Percentiles rank a stretch among this genome's conserved stretches.
Conservation (phyloP, 2,888 invertebrate genomes). For the Adela reaumurella region DNA sequence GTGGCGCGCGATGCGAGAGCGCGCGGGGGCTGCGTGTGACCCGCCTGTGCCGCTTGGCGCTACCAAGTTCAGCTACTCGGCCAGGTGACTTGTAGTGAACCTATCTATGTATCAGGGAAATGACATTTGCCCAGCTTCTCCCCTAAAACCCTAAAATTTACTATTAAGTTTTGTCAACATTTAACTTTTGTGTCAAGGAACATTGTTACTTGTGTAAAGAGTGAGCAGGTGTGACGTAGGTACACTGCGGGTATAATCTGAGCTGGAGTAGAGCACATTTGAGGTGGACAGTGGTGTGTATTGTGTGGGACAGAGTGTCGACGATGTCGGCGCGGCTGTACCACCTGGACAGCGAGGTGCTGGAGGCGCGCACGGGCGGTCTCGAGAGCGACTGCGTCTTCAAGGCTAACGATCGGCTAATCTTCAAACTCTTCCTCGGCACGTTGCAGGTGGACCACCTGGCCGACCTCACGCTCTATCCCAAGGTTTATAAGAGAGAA, state of each 20-base stretch:
- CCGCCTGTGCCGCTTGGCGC: constrained; percentile 74
- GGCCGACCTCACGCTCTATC: constrained; percentile 70
- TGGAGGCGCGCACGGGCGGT: constrained; percentile 62
- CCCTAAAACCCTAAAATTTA: too few relatives aligned
- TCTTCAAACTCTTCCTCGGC: constrained; percentile 65
- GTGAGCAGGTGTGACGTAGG: too few relatives aligned
- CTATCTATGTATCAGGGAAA: too few relatives aligned
- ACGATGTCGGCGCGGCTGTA: constrained; percentile 63
- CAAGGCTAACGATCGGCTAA: constrained; percentile 73
- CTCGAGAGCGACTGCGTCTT: constrained; percentile 75
- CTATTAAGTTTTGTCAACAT: too few relatives aligned
- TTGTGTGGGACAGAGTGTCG: constrained; percentile 56
- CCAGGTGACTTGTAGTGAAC: constrained; percentile 52
- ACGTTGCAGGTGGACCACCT: constrained; percentile 69
- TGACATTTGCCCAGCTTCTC: too few relatives aligned
- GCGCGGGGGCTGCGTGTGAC: constrained; percentile 52
- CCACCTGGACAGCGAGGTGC: constrained; percentile 66
- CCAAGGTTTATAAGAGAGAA: constrained; percentile 62
- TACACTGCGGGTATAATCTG: too few relatives aligned
- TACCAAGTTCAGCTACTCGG: constrained; percentile 70
- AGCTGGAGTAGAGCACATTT: too few relatives aligned
- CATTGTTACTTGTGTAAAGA: too few relatives aligned
- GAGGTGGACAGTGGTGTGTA: too few relatives aligned
- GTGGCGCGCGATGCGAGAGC: constrained; percentile 27
- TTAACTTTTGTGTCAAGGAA: too few relatives aligned